Evolutionary conservation across 2,797 vertebrate genomes (phyloP).

Genomic region (Pipistrellus nathusii): DNA sequence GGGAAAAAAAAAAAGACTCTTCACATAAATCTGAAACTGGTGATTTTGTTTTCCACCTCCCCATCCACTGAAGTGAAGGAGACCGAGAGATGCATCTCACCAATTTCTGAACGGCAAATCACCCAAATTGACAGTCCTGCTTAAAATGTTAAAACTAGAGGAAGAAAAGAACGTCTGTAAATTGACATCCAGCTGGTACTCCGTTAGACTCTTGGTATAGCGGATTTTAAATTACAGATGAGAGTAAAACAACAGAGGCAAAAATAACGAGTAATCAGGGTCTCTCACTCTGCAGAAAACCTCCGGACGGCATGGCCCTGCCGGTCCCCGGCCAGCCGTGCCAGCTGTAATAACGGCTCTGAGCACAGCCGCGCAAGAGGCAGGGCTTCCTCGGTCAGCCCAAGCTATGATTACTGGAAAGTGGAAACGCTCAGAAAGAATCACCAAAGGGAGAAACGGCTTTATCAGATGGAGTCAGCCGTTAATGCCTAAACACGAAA

Average conservation of each 20-base stretch:
- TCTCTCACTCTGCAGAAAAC: constrained; percentile 74
- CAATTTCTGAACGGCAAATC: constrained; percentile 47
- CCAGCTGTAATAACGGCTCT: constrained; percentile 85
- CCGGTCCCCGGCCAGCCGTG: constrained; percentile 66
- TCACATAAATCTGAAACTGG: neutral
- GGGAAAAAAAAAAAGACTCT: neutral
- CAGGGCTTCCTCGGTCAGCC: constrained; percentile 66
- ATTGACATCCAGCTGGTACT: constrained; percentile 77
- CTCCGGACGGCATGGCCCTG: constrained; percentile 75
- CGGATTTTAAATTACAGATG: constrained; percentile 88
- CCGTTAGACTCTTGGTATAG: constrained; percentile 76
- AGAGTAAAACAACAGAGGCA: constrained; percentile 86
- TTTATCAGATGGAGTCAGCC: constrained; percentile 45
- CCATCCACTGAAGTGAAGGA: neutral
- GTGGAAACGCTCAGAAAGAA: constrained; percentile 76
- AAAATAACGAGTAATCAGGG: constrained; percentile 86
- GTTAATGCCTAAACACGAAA: constrained; percentile 62
- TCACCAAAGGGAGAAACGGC: constrained; percentile 57
- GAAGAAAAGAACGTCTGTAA: constrained; percentile 75
- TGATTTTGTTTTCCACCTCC: constrained; percentile 37
- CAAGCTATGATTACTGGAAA: constrained; percentile 86
- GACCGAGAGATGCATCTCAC: constrained; percentile 17
- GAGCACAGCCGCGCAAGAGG: constrained; percentile 69
- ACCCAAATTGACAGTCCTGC: constrained; percentile 39
- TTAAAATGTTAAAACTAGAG: constrained; percentile 67